A percentile compares a stretch with the other conserved stretches of the same genome.
These are phyloP conservation scores for Pseudococcus jackbeardsleyi DNA, from an alignment of 2,888 invertebrate genomes.

Conservation along the genomic window DNA sequence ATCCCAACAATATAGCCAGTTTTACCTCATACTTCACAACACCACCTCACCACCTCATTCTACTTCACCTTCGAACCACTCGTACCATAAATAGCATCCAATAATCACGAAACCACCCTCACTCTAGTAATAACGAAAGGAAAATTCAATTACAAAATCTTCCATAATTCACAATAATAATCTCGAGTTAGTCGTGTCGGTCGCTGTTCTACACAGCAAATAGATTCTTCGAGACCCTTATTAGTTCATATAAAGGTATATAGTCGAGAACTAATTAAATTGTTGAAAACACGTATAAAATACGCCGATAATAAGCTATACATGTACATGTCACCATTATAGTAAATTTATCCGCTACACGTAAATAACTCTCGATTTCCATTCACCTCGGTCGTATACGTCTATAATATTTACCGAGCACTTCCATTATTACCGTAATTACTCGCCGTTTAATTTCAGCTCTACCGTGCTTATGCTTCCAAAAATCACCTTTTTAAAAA, in stretches of 20 bases:
- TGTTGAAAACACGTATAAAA: conserved; percentile 46
- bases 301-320: conserved; percentile 8
- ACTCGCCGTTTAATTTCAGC: not conserved
- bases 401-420: conserved; percentile 19
- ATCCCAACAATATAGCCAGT: not conserved
- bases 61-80: not conserved
- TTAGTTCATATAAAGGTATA: conserved; percentile 2
- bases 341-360: not conserved
- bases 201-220: not conserved
- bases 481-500: conserved; percentile 37
- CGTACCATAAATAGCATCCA: not conserved
- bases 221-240: not conserved
- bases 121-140: not conserved
- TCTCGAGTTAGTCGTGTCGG: not conserved
- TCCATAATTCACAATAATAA: not conserved
- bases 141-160: not conserved
- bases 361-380: conserved; percentile 53
- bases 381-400: not conserved
- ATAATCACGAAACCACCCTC: not conserved
- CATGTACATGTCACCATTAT: conserved; percentile 48
- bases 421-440: conserved; percentile 46
- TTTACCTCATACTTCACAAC: not conserved
- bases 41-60: not conserved
- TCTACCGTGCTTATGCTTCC: conserved; percentile 1
- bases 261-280: conserved; percentile 16